Base-by-base conservation (phyloP, 2,888 invertebrate genomes). In the Deroplatys truncata region DNA sequence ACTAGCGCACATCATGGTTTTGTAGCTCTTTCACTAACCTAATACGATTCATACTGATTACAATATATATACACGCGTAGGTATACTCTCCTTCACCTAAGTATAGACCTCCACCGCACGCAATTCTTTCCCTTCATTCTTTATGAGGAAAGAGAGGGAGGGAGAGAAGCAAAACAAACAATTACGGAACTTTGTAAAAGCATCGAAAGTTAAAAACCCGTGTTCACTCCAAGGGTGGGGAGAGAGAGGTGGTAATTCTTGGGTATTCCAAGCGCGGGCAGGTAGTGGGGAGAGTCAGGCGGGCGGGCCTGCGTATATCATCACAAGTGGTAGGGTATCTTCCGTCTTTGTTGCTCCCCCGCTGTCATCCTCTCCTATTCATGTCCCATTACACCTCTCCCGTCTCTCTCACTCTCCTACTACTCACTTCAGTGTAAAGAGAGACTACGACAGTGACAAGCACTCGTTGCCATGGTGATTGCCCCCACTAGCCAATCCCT, bases 21-120 rank as follows among this genome's bases (percentile, higher is more conserved):
- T 82, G 85, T 86, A 85, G 82, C 85, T 89, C 83, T 85, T 89
- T 85, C 85, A 82, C 85, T 89, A 89, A 85, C 89, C 89, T 86
- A 89, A 89, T 85, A 89, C 89, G 89, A 89, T 89, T 89, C 86
- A 85, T 89, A 82, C 89, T 85, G 89, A 89, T 89, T 89, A 89
- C 89, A 89, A 89, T 89, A 89, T 31, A n/a, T n/a, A 84, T 83
- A 89, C 89, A 89, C 85, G 84, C 84, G 83, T 84, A 28, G 84
- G 84, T 84, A 84, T 29, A 88, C 43, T 88, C 84, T 29, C 43
- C 29, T 13, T 8, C 72, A 83, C 16, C 29, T 84, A 16, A 4
- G 56, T 82, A 35, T 86, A 72, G 86, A 86, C 86, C 86, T 29
- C 8, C 35, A 29, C 84, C 28, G 84, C 84, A 31, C 84, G 28